Base-by-base conservation (phyloP, 1,140 invertebrate species). In the Aricia agestis region DNA sequence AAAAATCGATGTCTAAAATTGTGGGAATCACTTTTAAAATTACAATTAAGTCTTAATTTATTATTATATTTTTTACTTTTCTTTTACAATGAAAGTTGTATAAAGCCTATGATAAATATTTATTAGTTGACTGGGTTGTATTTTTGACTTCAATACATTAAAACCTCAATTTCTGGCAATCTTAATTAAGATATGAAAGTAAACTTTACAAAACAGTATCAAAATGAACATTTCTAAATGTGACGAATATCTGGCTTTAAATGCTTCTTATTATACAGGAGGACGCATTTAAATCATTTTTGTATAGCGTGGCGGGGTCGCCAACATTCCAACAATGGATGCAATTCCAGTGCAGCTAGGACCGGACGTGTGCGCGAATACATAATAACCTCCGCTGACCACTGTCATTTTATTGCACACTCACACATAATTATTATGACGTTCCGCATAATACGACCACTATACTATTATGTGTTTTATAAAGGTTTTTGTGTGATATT, bases 321-420 rank as follows among this genome's bases (percentile, higher is more conserved):
- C 45, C 45, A 52, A 52, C 45, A 52, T 52, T 52, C 45, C 45
- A 11, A 52, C 45, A 52, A 52, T 52, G 13, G 45, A 52, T 52
- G 45, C 45, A 52, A 52, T 52, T 52, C 11, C 45, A 52, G 45
- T 10, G 45, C 11, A 52, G 41, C 11, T 15, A 42, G 41, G 7
- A 9, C 45, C 45, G 45, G 45, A 52, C 45, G 45, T 52, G 45
- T 52, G 45, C 45, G 11, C 45, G 45, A 52, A 52, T 52, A 52
- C 45, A 52, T 52, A 52, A 52, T 52, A 52, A 52, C 45, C 45
- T 52, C 45, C 45, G 10, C 4, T 52, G 45, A 52, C 45, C 45
- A 52, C 45, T 52, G 45, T 52, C 45, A 52, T 52, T 52, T 52
- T 52, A 52, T 52, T 52, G 45, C 45, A 52, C 45, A 52, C 45